Base-by-base conservation (phyloP, 2,113 vertebrate genomes). In the Coryphaenoides rupestris region DNA sequence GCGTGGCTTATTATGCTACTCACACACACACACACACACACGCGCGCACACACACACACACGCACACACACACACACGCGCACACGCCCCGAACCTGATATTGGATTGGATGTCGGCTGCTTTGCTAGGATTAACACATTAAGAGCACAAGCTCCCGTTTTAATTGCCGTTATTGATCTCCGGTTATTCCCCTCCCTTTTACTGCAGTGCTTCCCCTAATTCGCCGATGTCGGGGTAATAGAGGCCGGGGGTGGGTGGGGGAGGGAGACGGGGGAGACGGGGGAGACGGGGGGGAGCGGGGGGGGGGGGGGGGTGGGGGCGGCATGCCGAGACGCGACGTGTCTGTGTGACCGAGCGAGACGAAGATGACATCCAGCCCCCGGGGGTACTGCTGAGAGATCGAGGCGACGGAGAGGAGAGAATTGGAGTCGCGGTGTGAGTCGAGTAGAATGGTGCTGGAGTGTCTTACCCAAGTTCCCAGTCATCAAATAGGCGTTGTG, bases 401-500 rank as follows among this genome's bases (percentile, higher is more conserved):
- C 1, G 33, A n/a, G n/a, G n/a, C n/a, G n/a, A n/a, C n/a, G n/a
- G n/a, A n/a, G 33, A 40, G 33, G 33, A 40, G 33, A 40, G 7
- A 10, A 40, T 7, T 1, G 33, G 1, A 26, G 33, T 40, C 9
- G 33, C 1, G 13, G 33, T 40, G n/a, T n/a, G n/a, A n/a, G n/a
- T n/a, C n/a, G n/a, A 40, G 33, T 40, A 40, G n/a, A n/a, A n/a
- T n/a, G n/a, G n/a, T n/a, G n/a, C n/a, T 10, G 15, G 68, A 75
- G 82, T 91, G 85, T 91, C 93, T 95, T 93, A 99, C 97, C 97
- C 92, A 99, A 88, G 94, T 99, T 99, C 87, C 96, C 97, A 76
- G 96, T 99, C 96, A 98, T 98, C 91, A 99, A 85, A 81, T 99
- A 99, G 77, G 96, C 96, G 86, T 98, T 99, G 89, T 99, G 95